Conservation (phyloP, 2,888 invertebrate species). For the Acrobasis repandana region DNA sequence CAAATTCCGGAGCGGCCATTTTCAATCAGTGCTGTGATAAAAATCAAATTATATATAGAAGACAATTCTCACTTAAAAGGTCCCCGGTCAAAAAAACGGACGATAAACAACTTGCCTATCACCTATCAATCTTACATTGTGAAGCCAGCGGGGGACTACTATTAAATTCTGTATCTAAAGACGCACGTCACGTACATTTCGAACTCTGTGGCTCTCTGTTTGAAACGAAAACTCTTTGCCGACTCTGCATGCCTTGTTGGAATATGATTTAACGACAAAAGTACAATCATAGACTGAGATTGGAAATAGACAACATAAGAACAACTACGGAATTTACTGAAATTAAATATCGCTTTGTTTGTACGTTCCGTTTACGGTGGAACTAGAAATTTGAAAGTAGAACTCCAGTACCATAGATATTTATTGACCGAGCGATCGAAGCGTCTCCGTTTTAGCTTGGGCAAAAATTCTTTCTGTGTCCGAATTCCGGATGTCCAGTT, state of each 20-base stretch:
- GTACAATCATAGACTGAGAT: neutral
- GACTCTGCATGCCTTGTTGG: conserved; percentile 32
- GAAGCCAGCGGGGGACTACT: conserved; percentile 64
- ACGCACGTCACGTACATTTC: neutral
- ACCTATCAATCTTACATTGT: conserved; percentile 75
- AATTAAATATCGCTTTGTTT: too few species aligned
- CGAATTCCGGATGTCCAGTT: too few species aligned
- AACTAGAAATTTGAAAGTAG: too few species aligned
- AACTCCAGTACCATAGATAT: too few species aligned
- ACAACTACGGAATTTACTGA: neutral
- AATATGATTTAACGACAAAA: conserved; percentile 45
- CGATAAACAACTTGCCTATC: conserved; percentile 62
- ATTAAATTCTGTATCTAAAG: conserved; percentile 55
- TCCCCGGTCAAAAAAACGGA: conserved; percentile 55
- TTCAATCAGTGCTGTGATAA: conserved; percentile 48
- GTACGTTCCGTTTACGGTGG: too few species aligned
- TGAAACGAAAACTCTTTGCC: conserved; percentile 6
- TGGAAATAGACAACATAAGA: neutral
- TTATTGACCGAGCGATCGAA: too few species aligned
- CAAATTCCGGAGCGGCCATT: conserved; percentile 29
- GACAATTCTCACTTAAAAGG: conserved; percentile 72
- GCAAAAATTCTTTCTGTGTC: too few species aligned
- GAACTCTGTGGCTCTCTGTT: conserved; percentile 33
- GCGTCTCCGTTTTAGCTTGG: too few species aligned
- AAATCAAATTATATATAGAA: conserved; percentile 68